These are phyloP conservation scores for Lipophrys pholis DNA, from an alignment of 2,113 vertebrate genomes.

Conservation along the genomic window DNA sequence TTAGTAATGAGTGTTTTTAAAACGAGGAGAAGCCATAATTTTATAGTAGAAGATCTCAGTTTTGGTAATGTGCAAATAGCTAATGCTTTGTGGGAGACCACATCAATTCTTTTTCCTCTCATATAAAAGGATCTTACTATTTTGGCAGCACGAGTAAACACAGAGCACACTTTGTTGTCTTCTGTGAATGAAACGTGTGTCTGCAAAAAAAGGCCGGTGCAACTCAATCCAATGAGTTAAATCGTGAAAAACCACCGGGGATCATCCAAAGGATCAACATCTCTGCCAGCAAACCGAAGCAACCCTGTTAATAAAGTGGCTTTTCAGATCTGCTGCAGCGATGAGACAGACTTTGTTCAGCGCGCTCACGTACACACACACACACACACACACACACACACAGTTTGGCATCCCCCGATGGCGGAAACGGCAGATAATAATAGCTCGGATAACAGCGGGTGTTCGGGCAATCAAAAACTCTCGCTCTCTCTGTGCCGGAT, in stretches of 20 bases:
- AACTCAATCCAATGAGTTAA: not conserved
- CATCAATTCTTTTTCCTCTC: too few species aligned
- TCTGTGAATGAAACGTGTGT: not conserved
- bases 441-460: conserved; percentile 37
- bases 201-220: not conserved
- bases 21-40: too few species aligned
- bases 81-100: too few species aligned
- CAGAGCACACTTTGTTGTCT: too few species aligned
- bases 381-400: not conserved
- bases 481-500: conserved; percentile 2
- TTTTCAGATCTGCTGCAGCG: conserved; percentile 18
- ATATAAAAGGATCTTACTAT: too few species aligned
- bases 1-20: too few species aligned
- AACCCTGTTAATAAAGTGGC: not conserved
- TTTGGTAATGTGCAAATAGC: too few species aligned
- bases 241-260: not conserved
- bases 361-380: not conserved
- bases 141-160: too few species aligned
- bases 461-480: conserved; percentile 16
- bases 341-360: not conserved
- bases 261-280: conserved; percentile 3
- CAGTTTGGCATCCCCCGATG: not conserved
- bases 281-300: not conserved
- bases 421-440: conserved; percentile 46
- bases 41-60: too few species aligned